phyloP scores from a whole-genome alignment of 2,888 invertebrate genomes.

The Athalia cordata region DNA sequence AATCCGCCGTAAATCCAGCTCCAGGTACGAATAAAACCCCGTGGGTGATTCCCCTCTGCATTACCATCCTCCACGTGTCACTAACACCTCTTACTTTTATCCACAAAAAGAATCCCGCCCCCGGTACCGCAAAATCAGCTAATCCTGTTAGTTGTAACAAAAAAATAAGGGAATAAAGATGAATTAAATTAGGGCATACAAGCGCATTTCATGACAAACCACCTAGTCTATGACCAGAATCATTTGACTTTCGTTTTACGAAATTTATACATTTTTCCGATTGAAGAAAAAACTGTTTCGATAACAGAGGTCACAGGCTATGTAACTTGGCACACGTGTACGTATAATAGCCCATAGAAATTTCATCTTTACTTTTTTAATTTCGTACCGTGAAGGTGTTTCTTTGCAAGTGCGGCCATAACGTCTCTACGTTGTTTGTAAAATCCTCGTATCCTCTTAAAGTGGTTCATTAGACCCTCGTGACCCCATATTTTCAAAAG shows the following conservation, averaged over 20 bases:
- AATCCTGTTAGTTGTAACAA: conserved; percentile 72
- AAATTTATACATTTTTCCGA: no score
- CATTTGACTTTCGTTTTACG: neutral
- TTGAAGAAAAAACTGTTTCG: no score
- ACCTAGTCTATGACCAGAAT: neutral
- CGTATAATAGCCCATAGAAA: neutral
- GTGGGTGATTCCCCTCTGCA: conserved; percentile 80
- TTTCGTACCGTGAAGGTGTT: conserved; percentile 75
- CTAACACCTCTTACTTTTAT: conserved; percentile 80
- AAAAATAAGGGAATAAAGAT: neutral
- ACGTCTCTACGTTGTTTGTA: conserved; percentile 80
- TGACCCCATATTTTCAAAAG: conserved; percentile 78
- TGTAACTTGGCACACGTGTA: no score
- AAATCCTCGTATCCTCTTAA: conserved; percentile 77
- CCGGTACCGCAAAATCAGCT: conserved; percentile 81
- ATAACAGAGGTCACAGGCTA: no score
- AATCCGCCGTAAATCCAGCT: conserved; percentile 82
- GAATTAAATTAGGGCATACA: conserved; percentile 23
- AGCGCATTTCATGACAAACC: neutral
- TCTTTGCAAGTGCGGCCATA: conserved; percentile 78
- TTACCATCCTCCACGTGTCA: conserved; percentile 85
- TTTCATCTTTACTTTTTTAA: neutral
- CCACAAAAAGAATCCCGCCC: conserved; percentile 89
- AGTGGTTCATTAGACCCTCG: conserved; percentile 78
- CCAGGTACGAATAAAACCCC: conserved; percentile 85